Conservation (phyloP, 2,797 vertebrate genomes). For the Sebastes hubbsi region DNA sequence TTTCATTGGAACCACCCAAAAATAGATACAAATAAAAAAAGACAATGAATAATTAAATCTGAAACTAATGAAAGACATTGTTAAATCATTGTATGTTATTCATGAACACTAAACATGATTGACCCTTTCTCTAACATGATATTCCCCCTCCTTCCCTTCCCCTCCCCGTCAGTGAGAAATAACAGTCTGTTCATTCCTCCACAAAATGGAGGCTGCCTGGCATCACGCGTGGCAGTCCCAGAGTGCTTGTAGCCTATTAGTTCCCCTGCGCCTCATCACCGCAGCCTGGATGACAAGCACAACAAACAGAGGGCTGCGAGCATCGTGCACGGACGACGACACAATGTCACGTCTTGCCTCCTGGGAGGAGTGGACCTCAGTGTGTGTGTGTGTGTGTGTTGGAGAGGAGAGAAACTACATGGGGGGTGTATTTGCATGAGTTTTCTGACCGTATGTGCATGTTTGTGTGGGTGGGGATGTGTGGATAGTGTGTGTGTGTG, state of each 20-base stretch:
- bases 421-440: conserved; percentile 22
- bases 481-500: background rate
- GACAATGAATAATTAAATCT: background rate
- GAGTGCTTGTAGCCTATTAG: conserved; percentile 61
- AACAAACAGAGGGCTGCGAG: conserved; percentile 56
- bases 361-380: conserved; percentile 34
- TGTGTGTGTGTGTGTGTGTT: conserved; percentile 4
- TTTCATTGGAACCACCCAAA: background rate
- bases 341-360: conserved; percentile 69
- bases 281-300: conserved; percentile 64
- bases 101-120: background rate
- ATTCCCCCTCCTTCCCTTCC: background rate
- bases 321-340: conserved; percentile 37
- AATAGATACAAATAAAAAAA: background rate
- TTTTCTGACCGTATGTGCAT: conserved; percentile 16
- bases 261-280: conserved; percentile 51
- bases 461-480: conserved; percentile 19
- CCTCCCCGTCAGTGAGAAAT: conserved; percentile 19
- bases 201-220: conserved; percentile 75
- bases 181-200: conserved; percentile 46
- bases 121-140: background rate
- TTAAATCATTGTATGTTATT: background rate
- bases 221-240: conserved; percentile 57
- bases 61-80: background rate
- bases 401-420: background rate